phyloP scores from a whole-genome alignment of 2,797 vertebrate species.

The Hyperoplus lanceolatus region DNA sequence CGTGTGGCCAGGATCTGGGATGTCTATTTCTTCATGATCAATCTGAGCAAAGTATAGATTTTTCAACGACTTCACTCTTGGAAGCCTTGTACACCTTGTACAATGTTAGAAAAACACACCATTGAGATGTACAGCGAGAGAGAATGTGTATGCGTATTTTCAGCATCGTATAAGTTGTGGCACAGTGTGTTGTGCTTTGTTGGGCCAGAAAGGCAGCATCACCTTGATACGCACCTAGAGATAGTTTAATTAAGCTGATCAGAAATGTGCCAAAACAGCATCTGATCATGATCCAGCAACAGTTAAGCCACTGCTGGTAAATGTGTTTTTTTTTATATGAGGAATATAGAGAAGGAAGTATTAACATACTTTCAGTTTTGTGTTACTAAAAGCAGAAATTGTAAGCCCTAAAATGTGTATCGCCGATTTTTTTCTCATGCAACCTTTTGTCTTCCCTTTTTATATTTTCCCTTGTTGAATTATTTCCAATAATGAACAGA shows the following conservation, averaged over 20 bases:
- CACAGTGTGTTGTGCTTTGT: background rate
- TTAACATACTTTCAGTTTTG: background rate
- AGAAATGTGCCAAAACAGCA: background rate
- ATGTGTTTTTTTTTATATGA: background rate
- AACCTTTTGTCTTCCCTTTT: constrained; percentile 17
- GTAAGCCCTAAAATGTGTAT: too few species aligned
- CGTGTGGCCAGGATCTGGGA: background rate
- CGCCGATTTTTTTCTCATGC: too few species aligned
- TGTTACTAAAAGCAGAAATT: background rate
- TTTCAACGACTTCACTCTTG: background rate
- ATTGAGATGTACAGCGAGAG: background rate
- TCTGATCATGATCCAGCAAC: background rate
- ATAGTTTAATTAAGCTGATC: background rate
- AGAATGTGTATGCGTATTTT: background rate
- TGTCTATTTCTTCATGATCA: background rate
- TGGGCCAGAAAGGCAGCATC: background rate
- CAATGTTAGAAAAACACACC: background rate
- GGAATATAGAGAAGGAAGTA: background rate
- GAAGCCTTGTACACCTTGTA: background rate
- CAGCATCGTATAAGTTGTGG: background rate
- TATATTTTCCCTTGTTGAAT: constrained; percentile 40
- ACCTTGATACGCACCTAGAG: background rate
- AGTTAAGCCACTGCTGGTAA: background rate
- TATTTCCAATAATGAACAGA: constrained; percentile 67
- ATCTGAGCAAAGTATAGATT: background rate